phyloP scores from a whole-genome alignment of 2,113 vertebrate genomes.

The Lagopus muta region DNA sequence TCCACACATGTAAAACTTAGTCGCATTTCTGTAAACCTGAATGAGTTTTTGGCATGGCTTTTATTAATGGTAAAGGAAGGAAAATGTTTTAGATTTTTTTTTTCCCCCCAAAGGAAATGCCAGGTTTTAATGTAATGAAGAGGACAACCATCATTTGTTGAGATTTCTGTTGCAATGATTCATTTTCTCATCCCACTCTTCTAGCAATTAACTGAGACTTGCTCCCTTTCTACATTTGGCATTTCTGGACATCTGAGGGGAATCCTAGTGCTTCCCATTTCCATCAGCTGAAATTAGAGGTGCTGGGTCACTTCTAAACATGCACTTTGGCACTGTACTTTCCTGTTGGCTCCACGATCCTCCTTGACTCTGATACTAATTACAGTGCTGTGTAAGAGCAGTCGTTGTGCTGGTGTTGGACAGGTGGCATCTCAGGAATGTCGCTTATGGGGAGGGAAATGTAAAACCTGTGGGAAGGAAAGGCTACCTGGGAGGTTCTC shows the following conservation, averaged over 20 bases:
- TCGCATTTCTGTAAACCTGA: background rate
- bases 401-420: background rate
- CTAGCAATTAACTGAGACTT: background rate
- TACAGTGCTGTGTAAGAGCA: background rate
- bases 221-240: slow-evolving; percentile 20
- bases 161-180: background rate
- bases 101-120: background rate
- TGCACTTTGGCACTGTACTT: background rate
- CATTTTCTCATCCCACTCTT: slow-evolving; percentile 10
- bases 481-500: background rate
- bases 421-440: background rate
- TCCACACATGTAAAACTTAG: background rate
- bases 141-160: background rate
- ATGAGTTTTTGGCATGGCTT: background rate
- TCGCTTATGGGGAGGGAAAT: background rate
- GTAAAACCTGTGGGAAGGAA: slow-evolving; percentile 17
- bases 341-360: rapidly evolving
- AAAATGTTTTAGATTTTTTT: background rate
- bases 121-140: background rate
- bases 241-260: background rate
- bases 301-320: background rate
- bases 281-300: background rate
- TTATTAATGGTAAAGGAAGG: slow-evolving; percentile 10
- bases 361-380: background rate
- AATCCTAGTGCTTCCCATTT: slow-evolving; percentile 23